Evolutionary conservation across 2,888 invertebrate species (phyloP).

Genomic region (Craniophora ligustri): DNA sequence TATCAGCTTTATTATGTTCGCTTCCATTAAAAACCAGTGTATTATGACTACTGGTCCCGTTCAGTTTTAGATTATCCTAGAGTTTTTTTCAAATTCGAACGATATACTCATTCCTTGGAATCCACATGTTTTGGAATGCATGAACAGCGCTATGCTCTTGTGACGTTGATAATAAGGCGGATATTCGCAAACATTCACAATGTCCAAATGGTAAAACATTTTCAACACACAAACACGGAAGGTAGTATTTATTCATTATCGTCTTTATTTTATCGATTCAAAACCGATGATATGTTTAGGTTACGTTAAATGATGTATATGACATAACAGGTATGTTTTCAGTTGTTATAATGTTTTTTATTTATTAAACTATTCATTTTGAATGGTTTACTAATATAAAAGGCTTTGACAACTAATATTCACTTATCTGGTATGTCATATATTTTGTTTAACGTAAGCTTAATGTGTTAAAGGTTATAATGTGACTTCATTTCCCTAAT

Average conservation of each 20-base stretch:
- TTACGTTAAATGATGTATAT: constrained; percentile 54
- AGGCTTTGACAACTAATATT: constrained; percentile 12
- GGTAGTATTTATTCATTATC: constrained; percentile 86
- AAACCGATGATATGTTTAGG: constrained; percentile 63
- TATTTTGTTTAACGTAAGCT: constrained; percentile 27
- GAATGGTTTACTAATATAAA: constrained; percentile 19
- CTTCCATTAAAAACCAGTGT: constrained; percentile 81
- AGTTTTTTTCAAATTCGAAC: constrained; percentile 38
- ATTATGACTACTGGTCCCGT: constrained; percentile 81
- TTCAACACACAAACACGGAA: constrained; percentile 81
- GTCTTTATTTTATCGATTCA: constrained; percentile 70
- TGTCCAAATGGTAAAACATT: constrained; percentile 84
- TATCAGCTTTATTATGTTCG: constrained; percentile 81
- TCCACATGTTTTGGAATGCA: constrained; percentile 79
- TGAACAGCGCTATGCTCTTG: constrained; percentile 79
- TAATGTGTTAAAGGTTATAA: constrained; percentile 40
- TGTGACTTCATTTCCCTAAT: constrained; percentile 63
- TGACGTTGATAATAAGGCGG: constrained; percentile 73
- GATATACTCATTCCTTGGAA: constrained; percentile 86
- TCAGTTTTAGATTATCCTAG: constrained; percentile 54
- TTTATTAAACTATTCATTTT: constrained; percentile 6
- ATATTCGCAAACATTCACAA: constrained; percentile 80
- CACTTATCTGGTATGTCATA: constrained; percentile 13
- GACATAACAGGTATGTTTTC: not conserved
- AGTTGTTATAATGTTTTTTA: constrained; percentile 21